Base-by-base conservation (phyloP, 2,797 vertebrate species). In the Mareca penelope region DNA sequence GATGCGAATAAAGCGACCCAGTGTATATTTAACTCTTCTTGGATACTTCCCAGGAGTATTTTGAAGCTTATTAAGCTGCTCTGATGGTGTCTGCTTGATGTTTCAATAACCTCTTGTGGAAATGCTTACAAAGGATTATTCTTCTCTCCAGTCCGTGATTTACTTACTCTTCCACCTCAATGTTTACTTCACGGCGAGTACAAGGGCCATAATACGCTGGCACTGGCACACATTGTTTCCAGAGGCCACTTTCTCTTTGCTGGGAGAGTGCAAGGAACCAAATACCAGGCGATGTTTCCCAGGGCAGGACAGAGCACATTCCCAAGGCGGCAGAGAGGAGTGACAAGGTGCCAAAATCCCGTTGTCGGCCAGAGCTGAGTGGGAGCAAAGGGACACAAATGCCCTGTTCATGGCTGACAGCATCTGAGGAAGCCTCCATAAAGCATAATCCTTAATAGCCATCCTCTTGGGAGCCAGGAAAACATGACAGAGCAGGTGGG, bases 31-130 rank as follows among this genome's bases (percentile, higher is more conserved):
- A 59, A 63, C n/a, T 61, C 5, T 52, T 70, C 82, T 77, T 57
- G 69, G 84, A 55, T 87, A 65, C 14, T 90, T 96, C 83, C 39
- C 37, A 77, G 59, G 93, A 85, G 70, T 80, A 79, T 77, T 96
- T 56, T 68, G 73, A 89, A 88, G 67, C 60, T 96, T 93, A 94
- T 87, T 83, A 80, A 87, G 61, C 88, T 26, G 93, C 75, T 86
- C 13, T 14, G 56, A 52, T 48, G 42, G 10, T 60, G 22, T 76
- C 75, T 84, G 28, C 55, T 80, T 24, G 29, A 24, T 73, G 68
- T 88, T 97, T 94, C 86, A 92, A 84, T 80, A 90, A 33, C n/a
- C 44, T 78, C 33, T 76, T 65, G 76, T 68, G 70, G 91, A 96
- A 95, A 85, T 61, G 29, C 50, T 81, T 2, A 3, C 44, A 59